Conservation (phyloP, 2,113 vertebrate species). For the Heterotis niloticus region DNA sequence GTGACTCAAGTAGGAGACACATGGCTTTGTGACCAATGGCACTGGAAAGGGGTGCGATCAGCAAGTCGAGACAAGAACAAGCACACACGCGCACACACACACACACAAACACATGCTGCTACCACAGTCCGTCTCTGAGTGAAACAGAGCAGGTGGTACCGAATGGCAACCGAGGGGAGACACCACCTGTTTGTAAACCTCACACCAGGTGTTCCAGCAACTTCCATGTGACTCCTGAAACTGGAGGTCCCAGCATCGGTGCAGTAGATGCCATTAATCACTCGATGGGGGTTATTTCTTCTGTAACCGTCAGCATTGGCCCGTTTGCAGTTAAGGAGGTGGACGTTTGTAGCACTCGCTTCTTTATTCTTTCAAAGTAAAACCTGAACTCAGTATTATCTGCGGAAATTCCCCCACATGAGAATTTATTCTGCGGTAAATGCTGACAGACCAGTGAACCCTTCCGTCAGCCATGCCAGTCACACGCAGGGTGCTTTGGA, state of each 20-base stretch:
- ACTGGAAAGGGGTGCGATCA: no score
- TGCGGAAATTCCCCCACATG: slow-evolving; percentile 75
- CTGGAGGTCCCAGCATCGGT: slow-evolving; percentile 48
- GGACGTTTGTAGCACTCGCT: neutral
- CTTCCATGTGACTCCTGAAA: slow-evolving; percentile 61
- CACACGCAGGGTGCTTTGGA: slow-evolving; percentile 59
- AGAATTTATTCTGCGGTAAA: slow-evolving; percentile 84
- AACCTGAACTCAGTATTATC: no score
- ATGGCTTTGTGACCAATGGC: slow-evolving; percentile 45
- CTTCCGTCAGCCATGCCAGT: slow-evolving; percentile 78
- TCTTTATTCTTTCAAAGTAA: neutral
- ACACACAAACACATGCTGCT: slow-evolving; percentile 28
- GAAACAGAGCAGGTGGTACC: slow-evolving; percentile 76
- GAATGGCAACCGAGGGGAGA: slow-evolving; percentile 49
- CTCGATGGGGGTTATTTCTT: slow-evolving; percentile 3
- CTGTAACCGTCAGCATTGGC: slow-evolving; percentile 13
- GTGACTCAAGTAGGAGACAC: slow-evolving; percentile 56
- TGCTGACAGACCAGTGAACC: slow-evolving; percentile 90
- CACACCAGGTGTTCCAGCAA: slow-evolving; percentile 71
- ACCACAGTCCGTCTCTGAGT: slow-evolving; percentile 44
- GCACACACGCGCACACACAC: slow-evolving; percentile 27
- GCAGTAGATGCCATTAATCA: slow-evolving; percentile 35
- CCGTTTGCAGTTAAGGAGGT: slow-evolving; percentile 11
- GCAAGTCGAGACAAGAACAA: slow-evolving; percentile 49
- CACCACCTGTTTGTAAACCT: slow-evolving; percentile 79